phyloP scores from a whole-genome alignment of 2,888 invertebrate genomes.

The Tachina fera region DNA sequence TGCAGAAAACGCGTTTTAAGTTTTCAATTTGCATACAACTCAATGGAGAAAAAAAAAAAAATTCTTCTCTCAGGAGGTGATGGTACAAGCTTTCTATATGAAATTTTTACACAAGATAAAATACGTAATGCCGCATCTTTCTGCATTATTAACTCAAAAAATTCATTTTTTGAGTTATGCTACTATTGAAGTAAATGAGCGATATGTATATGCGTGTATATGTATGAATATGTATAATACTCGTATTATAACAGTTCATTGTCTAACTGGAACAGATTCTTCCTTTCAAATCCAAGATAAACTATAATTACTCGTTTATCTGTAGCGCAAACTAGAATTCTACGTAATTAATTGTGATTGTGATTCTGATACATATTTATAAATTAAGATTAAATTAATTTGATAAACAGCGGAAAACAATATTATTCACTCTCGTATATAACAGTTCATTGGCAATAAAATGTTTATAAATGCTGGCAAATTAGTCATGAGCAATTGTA shows the following conservation, averaged over 20 bases:
- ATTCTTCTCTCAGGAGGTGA: too few relatives aligned
- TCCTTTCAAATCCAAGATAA: background rate
- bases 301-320: constrained; percentile 3
- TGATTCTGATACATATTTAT: constrained; percentile 10
- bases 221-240: too few relatives aligned
- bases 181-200: too few relatives aligned
- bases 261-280: background rate
- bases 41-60: too few relatives aligned
- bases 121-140: too few relatives aligned
- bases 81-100: too few relatives aligned
- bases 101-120: too few relatives aligned
- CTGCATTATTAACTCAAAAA: too few relatives aligned
- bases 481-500: constrained; percentile 1
- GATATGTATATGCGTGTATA: too few relatives aligned
- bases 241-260: background rate
- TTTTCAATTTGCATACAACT: too few relatives aligned
- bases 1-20: too few relatives aligned
- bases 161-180: too few relatives aligned
- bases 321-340: constrained; percentile 45
- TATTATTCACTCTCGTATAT: constrained; percentile 16
- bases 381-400: constrained; percentile 42
- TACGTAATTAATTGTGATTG: constrained; percentile 27
- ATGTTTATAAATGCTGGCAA: background rate
- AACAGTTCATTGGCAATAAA: constrained; percentile 11
- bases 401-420: constrained; percentile 15